Evolutionary conservation across 2,888 invertebrate species (phyloP).

Genomic region (Rhopalosiphum nymphaeae): DNA sequence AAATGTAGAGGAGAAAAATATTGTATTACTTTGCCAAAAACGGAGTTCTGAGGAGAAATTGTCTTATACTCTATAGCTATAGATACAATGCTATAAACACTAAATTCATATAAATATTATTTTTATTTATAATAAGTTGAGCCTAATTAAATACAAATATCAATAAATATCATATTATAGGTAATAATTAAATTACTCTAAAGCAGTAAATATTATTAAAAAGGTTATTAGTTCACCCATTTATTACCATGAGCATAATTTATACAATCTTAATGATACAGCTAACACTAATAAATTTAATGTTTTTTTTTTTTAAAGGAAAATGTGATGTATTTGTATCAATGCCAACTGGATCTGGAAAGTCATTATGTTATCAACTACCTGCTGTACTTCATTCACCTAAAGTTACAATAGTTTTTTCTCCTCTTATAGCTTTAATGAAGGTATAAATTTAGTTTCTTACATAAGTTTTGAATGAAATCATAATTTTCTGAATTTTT

Average conservation of each 20-base stretch:
- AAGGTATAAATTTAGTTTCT: slow-evolving; percentile 73
- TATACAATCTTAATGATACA: not conserved
- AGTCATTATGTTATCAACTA: slow-evolving; percentile 96
- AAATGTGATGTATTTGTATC: slow-evolving; percentile 93
- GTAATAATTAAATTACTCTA: not conserved
- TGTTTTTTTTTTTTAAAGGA: slow-evolving; percentile 73
- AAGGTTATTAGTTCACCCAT: not conserved
- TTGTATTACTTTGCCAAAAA: no score
- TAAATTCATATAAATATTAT: not conserved
- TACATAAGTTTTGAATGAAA: not conserved
- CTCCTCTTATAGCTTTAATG: slow-evolving; percentile 95
- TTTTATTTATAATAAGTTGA: not conserved
- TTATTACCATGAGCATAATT: not conserved
- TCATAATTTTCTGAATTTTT: slow-evolving; percentile 66
- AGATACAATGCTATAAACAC: not conserved
- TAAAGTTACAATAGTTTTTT: slow-evolving; percentile 92
- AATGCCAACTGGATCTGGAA: slow-evolving; percentile 99
- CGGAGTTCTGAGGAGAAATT: no score
- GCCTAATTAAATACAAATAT: not conserved
- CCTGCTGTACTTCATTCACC: slow-evolving; percentile 87
- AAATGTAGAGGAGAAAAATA: no score
- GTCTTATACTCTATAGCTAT: not conserved
- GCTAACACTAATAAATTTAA: not conserved
- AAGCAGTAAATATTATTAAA: not conserved
- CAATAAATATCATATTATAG: not conserved